A percentile compares a stretch with the other conserved stretches of the same genome.
Conservation (phyloP, 1,140 invertebrate species). For the Anthonomus grandis region DNA sequence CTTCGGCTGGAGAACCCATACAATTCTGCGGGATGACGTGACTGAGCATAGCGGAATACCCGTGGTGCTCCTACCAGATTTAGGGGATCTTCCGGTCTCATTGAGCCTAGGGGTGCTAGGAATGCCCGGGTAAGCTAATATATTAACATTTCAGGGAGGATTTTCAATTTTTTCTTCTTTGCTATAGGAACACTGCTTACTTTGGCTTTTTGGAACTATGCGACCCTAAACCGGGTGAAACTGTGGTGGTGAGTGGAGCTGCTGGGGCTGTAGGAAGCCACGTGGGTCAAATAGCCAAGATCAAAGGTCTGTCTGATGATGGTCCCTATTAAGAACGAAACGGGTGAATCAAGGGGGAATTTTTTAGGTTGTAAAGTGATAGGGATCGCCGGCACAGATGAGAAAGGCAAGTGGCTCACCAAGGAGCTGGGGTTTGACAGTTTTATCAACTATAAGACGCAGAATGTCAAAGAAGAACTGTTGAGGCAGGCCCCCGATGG, state of each 20-base stretch:
- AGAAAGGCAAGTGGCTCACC: slow-evolving; percentile 65
- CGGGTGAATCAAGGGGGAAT: too few relatives aligned
- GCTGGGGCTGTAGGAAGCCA: slow-evolving; percentile 68
- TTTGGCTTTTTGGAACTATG: slow-evolving; percentile 68
- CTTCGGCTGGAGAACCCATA: slow-evolving; percentile 58
- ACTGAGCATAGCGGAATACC: neutral
- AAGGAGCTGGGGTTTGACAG: slow-evolving; percentile 63
- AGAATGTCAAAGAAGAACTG: slow-evolving; percentile 53
- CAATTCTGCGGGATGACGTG: slow-evolving; percentile 51
- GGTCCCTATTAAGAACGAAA: too few relatives aligned
- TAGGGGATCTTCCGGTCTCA: slow-evolving; percentile 52
- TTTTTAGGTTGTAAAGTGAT: slow-evolving; percentile 58
- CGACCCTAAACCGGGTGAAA: slow-evolving; percentile 64
- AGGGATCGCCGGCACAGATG: slow-evolving; percentile 66
- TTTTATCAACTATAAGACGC: slow-evolving; percentile 69
- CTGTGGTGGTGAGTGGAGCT: slow-evolving; percentile 64
- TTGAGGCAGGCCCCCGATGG: slow-evolving; percentile 62
- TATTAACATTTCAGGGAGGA: neutral
- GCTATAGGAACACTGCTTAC: slow-evolving; percentile 59
- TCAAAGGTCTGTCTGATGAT: slow-evolving; percentile 56
- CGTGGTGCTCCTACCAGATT: slow-evolving; percentile 38
- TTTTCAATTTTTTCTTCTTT: slow-evolving; percentile 1
- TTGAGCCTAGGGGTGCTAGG: slow-evolving; percentile 39
- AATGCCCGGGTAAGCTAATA: slow-evolving; percentile 36
- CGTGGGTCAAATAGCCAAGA: slow-evolving; percentile 72